Base-by-base conservation (phyloP, 2,888 invertebrate species). In the Scelioninae gen. 1 region DNA sequence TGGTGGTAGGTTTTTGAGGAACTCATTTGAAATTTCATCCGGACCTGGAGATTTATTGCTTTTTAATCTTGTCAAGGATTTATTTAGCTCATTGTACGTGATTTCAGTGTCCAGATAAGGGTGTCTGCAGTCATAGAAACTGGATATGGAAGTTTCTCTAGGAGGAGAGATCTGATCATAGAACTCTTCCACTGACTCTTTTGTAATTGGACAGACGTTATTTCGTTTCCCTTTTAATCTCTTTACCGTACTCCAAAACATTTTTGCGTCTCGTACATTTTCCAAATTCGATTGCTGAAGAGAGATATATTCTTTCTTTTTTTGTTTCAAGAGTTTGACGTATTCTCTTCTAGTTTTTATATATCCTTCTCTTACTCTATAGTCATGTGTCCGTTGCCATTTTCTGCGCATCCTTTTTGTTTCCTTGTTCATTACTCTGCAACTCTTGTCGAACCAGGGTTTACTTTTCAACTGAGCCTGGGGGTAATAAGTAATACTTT, bases 11-110 rank as follows among this genome's bases (percentile, higher is more conserved):
- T 58, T n/a, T 53, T 82, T 83, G 51, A 60, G 82, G 40, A 84
- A 65, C 4, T 51, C 51, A 62, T 78, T 80, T 1, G 55, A 15
- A 29, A 86, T 75, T 16, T 60, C 63, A 47, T 85, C 87, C 13
- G 82, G 84, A n/a, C 43, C 43, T n/a, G 86, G 83, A 0, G 84
- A 45, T 77, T 85, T 85, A 15, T 63, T 66, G 2, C 16, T 16
- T 68, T 85, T 85, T 5, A 77, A 9, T 7, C 9, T 23, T 8
- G 5, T 16, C 0, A 63, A 1, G 6, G 11, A 9, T 49, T 16
- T 63, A 0, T 0, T 15, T 7, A 49, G 6, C 34, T 63, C 63
- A 0, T 29, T 5, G n/a, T 9, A 43, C 0, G 43, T 43, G 1
- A 63, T 49, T 5, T 34, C 34, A 10, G 0, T 6, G n/a, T 63